Evolutionary conservation across 2,113 vertebrate genomes (phyloP).

Genomic region (Neomonachus schauinslandi): DNA sequence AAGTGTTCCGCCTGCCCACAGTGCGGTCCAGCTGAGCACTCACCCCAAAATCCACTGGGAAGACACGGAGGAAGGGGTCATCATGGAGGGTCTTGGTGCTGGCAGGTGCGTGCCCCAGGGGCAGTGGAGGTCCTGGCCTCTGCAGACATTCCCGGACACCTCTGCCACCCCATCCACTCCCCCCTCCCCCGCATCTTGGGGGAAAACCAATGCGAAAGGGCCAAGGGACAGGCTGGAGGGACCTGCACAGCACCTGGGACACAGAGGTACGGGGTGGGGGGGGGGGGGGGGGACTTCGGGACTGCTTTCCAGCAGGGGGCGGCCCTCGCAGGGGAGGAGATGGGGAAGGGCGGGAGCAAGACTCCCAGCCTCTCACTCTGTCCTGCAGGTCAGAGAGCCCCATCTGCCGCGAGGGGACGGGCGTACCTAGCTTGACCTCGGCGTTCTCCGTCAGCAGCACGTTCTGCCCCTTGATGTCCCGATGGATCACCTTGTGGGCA

Average conservation of each 20-base stretch:
- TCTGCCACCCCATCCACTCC: background rate
- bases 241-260: background rate
- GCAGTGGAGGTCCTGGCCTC: background rate
- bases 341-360: background rate
- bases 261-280: background rate
- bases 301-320: background rate
- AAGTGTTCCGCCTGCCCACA: slow-evolving; percentile 94
- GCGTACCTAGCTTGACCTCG: slow-evolving; percentile 95
- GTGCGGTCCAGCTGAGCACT: slow-evolving; percentile 96
- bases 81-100: rapidly evolving
- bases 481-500: slow-evolving; percentile 95
- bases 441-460: slow-evolving; percentile 96
- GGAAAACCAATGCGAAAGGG: background rate
- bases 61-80: background rate
- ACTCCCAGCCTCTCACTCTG: background rate
- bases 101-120: no score
- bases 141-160: background rate
- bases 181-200: background rate
- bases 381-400: background rate
- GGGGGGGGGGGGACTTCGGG: background rate
- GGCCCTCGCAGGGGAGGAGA: background rate
- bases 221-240: background rate
- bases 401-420: background rate
- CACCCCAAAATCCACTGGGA: slow-evolving; percentile 94
- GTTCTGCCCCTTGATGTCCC: slow-evolving; percentile 97